Evolutionary conservation across 37 sponge, comb jelly and placozoan species (phyloP), one percentile per base, ranked within the genome.

Genomic region (Beroe forskalii): DNA sequence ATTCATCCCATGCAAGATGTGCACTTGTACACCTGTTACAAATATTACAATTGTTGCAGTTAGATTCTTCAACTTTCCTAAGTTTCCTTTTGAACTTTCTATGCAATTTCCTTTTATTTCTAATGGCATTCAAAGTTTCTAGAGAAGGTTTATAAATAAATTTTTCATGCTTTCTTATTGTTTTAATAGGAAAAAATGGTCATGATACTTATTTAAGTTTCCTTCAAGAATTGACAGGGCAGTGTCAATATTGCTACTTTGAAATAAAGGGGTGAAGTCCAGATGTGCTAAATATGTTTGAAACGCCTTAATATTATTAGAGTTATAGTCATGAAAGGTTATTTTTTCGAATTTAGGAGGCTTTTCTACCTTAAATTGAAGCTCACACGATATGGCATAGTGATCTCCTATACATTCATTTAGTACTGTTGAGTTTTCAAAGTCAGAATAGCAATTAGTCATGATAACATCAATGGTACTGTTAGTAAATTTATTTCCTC

Each of bases 331-430:
- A 30, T 27, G 25, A 30, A 64, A 22, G 31, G 4, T 8, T n/a
- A 64, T 23, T 64, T 64, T 64, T 23, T 64, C 66, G 31, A 30
- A 64, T 64, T 64, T 64, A 22, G 66, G 66, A 64, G 66, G 30
- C 66, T 64, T 64, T 64, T 23, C 30, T 30, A 64, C 66, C 17
- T 64, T 64, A 22, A 30, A 64, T 22, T 23, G 31, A 27, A 64
- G 25, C 31, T 64, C 66, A 64, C 66, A 64, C 25, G 6, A 30
- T 23, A 64, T 64, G 25, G 66, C 66, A 23, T 64, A 27, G 25
- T 64, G 66, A 27, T 64, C 66, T 22, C 66, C 66, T 30, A 64
- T 64, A 22, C 17, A 6, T 27, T 64, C 66, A 64, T 64, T 27
- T 8, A 64, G 31, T 4, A 64, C 66, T 64, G 14, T 6, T 30